Base-by-base conservation (phyloP, 1,140 invertebrate genomes). In the Arctopsyche grandis region DNA sequence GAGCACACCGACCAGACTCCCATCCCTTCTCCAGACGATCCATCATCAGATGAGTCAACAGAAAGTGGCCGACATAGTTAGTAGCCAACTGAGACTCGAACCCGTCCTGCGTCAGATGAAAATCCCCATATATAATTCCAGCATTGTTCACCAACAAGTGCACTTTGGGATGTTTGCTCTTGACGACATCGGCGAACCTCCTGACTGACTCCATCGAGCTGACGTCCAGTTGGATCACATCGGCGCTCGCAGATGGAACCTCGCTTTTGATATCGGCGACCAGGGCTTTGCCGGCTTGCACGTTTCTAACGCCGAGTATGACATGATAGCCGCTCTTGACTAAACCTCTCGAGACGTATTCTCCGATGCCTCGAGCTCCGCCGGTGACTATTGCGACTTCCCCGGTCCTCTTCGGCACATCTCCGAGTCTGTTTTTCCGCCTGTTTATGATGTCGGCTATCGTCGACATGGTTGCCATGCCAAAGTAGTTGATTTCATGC, bases 21-120 rank as follows among this genome's bases (percentile, higher is more conserved):
- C 91, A 91, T 16, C 90, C 90, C 19, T 89, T 90, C 84, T 92
- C 91, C 52, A 97, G 84, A 77, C 91, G 86, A 58, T 95, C 93
- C 83, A 97, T 85, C 12, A 98, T 86, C 79, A 96, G 86, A 84
- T 95, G 92, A n/a, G 94, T 96, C 66, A 98, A 87, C 81, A 96
- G 88, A 87, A 97, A 97, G 85, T 98, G 96, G n/a, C 94, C 93
- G 77, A 97, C 87, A 85, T 96, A 96, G 85, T 98, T 97, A 0
- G 94, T 92, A 60, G 91, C 91, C 85, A 96, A 93, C 84, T 97
- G 95, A 22, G 91, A 91, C 86, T 97, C 96, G 82, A 93, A 93
- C 0, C 94, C 94, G 85, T 97, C 94, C 83, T 90, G 89, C 0
- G 94, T 95, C 81, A 93, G 85, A 52, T 89, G 87, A 80, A 93